Evolutionary conservation across 2,797 vertebrate species (phyloP).

Genomic region (Spatula versicolor): DNA sequence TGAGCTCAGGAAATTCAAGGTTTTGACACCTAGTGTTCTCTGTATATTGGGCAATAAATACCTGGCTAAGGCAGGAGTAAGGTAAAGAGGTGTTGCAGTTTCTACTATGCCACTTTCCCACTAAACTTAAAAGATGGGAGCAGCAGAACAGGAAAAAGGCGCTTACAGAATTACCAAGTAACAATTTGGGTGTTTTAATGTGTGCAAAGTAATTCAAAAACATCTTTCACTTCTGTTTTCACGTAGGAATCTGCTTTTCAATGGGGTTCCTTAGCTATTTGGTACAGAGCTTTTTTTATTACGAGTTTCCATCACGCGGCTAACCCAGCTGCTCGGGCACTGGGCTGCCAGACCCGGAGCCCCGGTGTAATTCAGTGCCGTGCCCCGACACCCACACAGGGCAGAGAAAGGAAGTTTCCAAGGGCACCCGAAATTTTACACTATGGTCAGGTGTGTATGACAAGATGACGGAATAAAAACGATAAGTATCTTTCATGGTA

Average conservation of each 20-base stretch:
- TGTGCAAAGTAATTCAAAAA: neutral
- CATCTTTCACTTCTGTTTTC: neutral
- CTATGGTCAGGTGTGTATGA: neutral
- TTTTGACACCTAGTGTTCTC: neutral
- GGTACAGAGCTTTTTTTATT: neutral
- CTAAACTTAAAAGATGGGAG: neutral
- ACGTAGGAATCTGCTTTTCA: neutral
- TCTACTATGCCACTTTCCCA: neutral
- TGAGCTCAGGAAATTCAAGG: neutral
- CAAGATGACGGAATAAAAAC: neutral
- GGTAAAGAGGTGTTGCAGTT: neutral
- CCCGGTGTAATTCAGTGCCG: neutral
- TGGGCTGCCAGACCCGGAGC: neutral
- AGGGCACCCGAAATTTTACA: neutral
- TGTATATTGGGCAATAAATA: neutral
- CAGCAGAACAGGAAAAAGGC: neutral
- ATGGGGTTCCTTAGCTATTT: neutral
- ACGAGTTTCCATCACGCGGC: accelerated
- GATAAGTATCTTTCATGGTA: neutral
- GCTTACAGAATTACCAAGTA: neutral
- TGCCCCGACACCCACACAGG: neutral
- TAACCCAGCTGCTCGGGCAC: neutral
- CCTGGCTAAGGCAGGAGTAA: neutral
- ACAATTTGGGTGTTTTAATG: neutral
- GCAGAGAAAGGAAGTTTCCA: neutral